phyloP scores from a whole-genome alignment of 2,797 vertebrate species.

The Remorina albescens region DNA sequence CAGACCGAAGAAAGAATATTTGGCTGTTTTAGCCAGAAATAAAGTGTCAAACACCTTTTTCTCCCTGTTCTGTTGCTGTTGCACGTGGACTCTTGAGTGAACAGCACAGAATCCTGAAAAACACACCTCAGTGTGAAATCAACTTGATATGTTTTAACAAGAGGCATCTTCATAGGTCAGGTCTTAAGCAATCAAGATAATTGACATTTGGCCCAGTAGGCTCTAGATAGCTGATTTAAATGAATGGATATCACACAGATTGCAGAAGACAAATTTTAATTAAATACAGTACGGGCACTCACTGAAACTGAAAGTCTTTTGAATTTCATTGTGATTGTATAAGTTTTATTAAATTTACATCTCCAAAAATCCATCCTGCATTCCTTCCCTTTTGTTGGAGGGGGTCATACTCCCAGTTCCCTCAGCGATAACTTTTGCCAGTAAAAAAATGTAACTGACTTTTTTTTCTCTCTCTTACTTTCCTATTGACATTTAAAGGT shows the following conservation, averaged over 20 bases:
- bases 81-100: not conserved
- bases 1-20: not conserved
- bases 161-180: not conserved
- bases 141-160: not conserved
- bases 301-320: not conserved
- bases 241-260: not conserved
- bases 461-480: not conserved
- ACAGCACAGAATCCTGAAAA: not conserved
- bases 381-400: not conserved
- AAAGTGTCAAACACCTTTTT: not conserved
- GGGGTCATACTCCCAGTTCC: not conserved
- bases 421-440: not conserved
- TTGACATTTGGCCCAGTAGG: not conserved
- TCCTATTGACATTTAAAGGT: not conserved
- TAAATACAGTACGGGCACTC: not conserved
- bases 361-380: not conserved
- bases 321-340: not conserved
- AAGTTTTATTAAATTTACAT: not conserved
- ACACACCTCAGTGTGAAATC: not conserved
- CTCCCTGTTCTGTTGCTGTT: not conserved
- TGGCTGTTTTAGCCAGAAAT: constrained; percentile 19
- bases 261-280: not conserved
- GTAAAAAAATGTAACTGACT: not conserved
- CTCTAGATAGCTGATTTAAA: constrained; percentile 8
- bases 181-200: not conserved